These are phyloP conservation scores for Siphlonurus alternatus DNA, from an alignment of 2,888 invertebrate species.

Conservation along the genomic window DNA sequence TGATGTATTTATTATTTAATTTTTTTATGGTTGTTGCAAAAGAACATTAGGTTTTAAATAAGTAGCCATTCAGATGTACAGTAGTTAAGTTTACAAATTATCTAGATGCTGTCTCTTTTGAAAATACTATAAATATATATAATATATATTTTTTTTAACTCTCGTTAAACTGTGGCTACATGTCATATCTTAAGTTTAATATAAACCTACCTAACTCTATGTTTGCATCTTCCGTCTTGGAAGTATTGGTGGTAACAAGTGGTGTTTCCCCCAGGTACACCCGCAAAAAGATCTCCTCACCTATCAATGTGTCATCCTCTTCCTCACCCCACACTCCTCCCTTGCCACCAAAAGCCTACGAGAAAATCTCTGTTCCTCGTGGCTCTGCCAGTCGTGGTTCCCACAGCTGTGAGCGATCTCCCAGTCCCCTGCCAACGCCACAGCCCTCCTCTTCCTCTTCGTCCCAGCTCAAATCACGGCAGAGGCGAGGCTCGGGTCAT, in stretches of 20 bases:
- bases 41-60: too few species aligned
- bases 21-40: too few species aligned
- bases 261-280: background rate
- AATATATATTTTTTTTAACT: too few species aligned
- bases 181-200: too few species aligned
- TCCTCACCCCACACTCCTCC: slow-evolving; percentile 56
- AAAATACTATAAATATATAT: too few species aligned
- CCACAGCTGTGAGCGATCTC: background rate
- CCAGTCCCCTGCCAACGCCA: background rate
- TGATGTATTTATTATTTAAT: too few species aligned
- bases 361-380: slow-evolving; percentile 25
- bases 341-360: slow-evolving; percentile 35
- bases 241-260: background rate
- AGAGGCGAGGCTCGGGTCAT: background rate
- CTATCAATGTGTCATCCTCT: slow-evolving; percentile 13
- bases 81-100: too few species aligned
- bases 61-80: too few species aligned
- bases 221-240: too few species aligned
- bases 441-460: background rate
- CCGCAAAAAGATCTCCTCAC: background rate
- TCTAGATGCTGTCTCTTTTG: too few species aligned
- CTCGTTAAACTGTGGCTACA: too few species aligned
- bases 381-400: background rate
- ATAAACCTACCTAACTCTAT: too few species aligned
- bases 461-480: background rate